These are phyloP conservation scores for Thunnus thynnus DNA, from an alignment of 2,113 vertebrate species.

Conservation along the genomic window DNA sequence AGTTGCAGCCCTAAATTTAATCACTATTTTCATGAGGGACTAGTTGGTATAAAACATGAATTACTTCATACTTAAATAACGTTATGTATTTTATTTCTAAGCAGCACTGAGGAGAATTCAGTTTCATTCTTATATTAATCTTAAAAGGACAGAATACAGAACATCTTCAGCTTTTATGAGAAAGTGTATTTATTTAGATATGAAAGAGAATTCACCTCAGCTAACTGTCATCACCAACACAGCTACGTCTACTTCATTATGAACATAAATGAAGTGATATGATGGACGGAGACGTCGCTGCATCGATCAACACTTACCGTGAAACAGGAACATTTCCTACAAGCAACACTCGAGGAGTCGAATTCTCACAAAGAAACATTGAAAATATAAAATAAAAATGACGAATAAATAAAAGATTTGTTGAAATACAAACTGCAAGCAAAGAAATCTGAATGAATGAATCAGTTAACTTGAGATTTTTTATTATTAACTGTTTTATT, in stretches of 20 bases:
- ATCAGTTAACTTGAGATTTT: no score
- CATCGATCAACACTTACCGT: slow-evolving; percentile 45
- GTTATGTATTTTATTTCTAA: neutral
- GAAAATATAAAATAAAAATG: neutral
- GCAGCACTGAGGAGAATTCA: slow-evolving; percentile 12
- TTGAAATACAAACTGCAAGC: no score
- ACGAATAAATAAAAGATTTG: no score
- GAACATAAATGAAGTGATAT: neutral
- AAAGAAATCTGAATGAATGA: no score
- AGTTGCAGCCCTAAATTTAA: no score
- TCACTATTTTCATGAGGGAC: neutral
- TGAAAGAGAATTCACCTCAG: slow-evolving; percentile 7
- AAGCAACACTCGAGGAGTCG: slow-evolving; percentile 28
- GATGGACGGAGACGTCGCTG: neutral
- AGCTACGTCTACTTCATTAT: neutral
- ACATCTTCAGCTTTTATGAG: no score
- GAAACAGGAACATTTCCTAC: slow-evolving; percentile 29
- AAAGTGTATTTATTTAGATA: no score
- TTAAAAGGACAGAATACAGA: no score
- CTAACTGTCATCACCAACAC: neutral
- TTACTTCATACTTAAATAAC: neutral
- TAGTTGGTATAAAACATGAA: no score
- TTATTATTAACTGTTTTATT: no score
- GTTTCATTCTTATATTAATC: neutral
- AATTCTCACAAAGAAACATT: slow-evolving; percentile 12